Conservation (phyloP, 2,888 invertebrate species). For the Gymnoscelis rufifasciata region DNA sequence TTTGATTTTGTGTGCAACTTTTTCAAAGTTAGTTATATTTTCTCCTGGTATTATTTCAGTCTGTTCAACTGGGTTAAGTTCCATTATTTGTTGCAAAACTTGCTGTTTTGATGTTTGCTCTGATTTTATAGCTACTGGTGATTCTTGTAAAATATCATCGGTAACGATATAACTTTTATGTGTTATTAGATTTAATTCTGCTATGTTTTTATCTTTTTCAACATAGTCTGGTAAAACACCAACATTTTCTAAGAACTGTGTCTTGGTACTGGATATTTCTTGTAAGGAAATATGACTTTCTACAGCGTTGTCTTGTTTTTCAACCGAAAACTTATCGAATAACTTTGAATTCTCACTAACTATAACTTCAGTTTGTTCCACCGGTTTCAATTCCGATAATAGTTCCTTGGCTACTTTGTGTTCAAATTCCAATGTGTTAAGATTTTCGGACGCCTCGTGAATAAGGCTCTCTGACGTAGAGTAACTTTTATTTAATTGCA, state of each 20-base stretch:
- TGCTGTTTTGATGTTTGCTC: slow-evolving; percentile 55
- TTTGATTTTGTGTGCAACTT: slow-evolving; percentile 32
- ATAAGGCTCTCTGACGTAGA: slow-evolving; percentile 44
- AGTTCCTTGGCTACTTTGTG: slow-evolving; percentile 35
- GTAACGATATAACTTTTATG: slow-evolving; percentile 47
- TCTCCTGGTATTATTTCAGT: slow-evolving; percentile 51
- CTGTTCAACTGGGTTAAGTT: slow-evolving; percentile 50
- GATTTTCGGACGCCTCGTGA: slow-evolving; percentile 39
- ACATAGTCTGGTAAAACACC: slow-evolving; percentile 32
- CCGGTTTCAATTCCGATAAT: slow-evolving; percentile 44
- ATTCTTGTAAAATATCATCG: slow-evolving; percentile 60
- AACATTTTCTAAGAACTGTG: slow-evolving; percentile 47
- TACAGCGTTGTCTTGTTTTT: slow-evolving; percentile 42
- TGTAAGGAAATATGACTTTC: slow-evolving; percentile 42
- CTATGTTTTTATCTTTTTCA: slow-evolving; percentile 39
- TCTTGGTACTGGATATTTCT: slow-evolving; percentile 42
- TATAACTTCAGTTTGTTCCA: slow-evolving; percentile 47
- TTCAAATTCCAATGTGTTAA: slow-evolving; percentile 23
- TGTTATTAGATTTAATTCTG: slow-evolving; percentile 44
- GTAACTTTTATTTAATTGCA: slow-evolving; percentile 51
- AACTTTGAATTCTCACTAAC: slow-evolving; percentile 38
- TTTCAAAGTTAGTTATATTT: slow-evolving; percentile 35
- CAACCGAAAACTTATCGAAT: slow-evolving; percentile 27
- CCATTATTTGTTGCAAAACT: slow-evolving; percentile 52
- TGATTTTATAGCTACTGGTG: too few species aligned